These are phyloP conservation scores for Thunnus maccoyii DNA, from an alignment of 2,113 vertebrate species.

Conservation along the genomic window DNA sequence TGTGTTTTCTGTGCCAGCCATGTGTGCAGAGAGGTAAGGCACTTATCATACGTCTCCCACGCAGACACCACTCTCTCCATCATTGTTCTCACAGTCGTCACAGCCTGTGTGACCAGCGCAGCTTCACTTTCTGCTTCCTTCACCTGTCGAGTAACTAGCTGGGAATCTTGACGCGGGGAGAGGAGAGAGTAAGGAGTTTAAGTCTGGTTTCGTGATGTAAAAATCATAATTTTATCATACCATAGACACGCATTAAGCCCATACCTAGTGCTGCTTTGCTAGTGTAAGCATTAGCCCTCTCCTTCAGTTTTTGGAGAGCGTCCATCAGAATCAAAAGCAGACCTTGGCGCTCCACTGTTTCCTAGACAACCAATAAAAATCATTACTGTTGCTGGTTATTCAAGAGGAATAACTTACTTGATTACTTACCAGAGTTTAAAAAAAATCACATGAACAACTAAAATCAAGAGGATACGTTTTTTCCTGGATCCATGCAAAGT, in stretches of 20 bases:
- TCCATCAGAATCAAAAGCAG: conserved; percentile 53
- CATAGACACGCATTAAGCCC: not conserved
- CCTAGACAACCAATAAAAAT: conserved; percentile 33
- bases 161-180: conserved; percentile 37
- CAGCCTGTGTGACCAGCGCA: conserved; percentile 28
- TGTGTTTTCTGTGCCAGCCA: conserved; percentile 38
- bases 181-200: not conserved
- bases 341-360: conserved; percentile 47
- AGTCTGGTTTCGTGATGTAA: not conserved
- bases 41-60: conserved; percentile 54
- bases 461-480: too few relatives aligned
- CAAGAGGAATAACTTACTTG: not conserved
- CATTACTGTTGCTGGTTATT: not conserved
- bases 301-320: conserved; percentile 51
- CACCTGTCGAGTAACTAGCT: conserved; percentile 33
- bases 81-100: not conserved
- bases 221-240: not conserved
- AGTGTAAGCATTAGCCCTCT: conserved; percentile 47
- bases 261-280: conserved; percentile 61
- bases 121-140: conserved; percentile 56
- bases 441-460: not conserved
- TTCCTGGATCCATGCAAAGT: not conserved
- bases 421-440: not conserved
- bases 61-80: conserved; percentile 60
- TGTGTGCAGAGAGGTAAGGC: conserved; percentile 36